Base-by-base conservation (phyloP, 2,888 invertebrate species). In the Pachycephus smyrnensis region DNA sequence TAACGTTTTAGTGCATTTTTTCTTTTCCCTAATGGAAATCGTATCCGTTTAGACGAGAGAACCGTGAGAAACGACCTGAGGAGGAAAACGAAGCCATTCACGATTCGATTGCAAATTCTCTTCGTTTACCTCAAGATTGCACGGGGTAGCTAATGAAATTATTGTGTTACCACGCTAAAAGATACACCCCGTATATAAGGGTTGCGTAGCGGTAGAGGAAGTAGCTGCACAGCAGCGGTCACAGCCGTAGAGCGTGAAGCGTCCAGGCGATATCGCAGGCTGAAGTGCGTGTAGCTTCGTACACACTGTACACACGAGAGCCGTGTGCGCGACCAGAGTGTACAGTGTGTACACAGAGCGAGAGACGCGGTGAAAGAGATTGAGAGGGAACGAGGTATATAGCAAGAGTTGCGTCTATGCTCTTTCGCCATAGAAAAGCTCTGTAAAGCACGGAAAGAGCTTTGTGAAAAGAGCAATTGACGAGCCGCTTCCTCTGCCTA, bases 381-480 rank as follows among this genome's bases (percentile, higher is more conserved):
- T 55, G 55, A 9, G 23, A 55, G 55, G 23, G 23, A 23, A 55
- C 23, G 55, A 55, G 55, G 55, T 55, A 55, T 55, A 55, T 23
- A 23, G 55, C 55, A 68, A 68, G 35, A 40, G 68, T 40, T 36
- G 55, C 75, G 73, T 74, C 68, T 11, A 40, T 55, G 76, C 75
- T 68, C 73, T 35, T 80, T 77, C 80, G 73, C 80, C 73, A 76
- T 77, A 77, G 82, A 78, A 82, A 82, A 83, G 84, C 81, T 79
- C 77, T 80, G 85, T 79, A 81, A 81, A 84, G 83, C 79, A 68
- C 68, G 77, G 80, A 80, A 77, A 82, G 79, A 83, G 85, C 85
- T 88, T 86, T 86, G 87, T 86, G 85, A 85, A 90, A 88, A 87
- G 84, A 81, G 85, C 87, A 87, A 88, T 88, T 88, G 86, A 88